phyloP scores from a whole-genome alignment of 2,797 vertebrate genomes.

The Neopelma chrysocephalum region DNA sequence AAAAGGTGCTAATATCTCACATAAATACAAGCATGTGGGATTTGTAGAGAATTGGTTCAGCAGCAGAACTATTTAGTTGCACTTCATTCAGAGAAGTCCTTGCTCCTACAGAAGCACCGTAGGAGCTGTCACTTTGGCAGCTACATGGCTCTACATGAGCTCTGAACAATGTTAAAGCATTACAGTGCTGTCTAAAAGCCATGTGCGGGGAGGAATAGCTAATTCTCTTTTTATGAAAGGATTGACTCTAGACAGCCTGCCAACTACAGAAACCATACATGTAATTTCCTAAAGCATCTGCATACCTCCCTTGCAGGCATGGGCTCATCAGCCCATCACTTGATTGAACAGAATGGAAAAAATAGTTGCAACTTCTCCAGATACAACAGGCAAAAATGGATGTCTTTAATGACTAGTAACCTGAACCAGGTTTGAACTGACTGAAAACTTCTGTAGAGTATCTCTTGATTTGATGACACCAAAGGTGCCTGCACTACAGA shows the following conservation, averaged over 20 bases:
- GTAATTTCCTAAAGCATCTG: neutral
- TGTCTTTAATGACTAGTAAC: neutral
- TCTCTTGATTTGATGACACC: neutral
- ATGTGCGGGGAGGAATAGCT: neutral
- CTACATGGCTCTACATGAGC: neutral
- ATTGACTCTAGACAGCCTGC: neutral
- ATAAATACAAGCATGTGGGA: neutral
- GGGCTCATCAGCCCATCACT: neutral
- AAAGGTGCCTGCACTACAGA: neutral
- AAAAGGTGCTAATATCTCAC: neutral
- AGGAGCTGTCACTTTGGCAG: constrained; percentile 2
- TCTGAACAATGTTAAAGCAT: neutral
- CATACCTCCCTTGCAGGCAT: neutral
- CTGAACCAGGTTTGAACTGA: neutral
- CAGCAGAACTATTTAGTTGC: neutral
- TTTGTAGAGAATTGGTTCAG: neutral
- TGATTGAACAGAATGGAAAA: neutral
- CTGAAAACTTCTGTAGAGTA: neutral
- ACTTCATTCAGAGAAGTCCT: neutral
- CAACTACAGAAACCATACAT: neutral
- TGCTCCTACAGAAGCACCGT: neutral
- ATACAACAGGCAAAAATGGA: neutral
- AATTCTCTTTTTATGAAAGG: neutral
- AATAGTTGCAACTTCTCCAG: neutral
- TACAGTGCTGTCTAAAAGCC: neutral